phyloP scores from a whole-genome alignment of 1,140 invertebrate genomes.

The Meloidogyne exigua region DNA sequence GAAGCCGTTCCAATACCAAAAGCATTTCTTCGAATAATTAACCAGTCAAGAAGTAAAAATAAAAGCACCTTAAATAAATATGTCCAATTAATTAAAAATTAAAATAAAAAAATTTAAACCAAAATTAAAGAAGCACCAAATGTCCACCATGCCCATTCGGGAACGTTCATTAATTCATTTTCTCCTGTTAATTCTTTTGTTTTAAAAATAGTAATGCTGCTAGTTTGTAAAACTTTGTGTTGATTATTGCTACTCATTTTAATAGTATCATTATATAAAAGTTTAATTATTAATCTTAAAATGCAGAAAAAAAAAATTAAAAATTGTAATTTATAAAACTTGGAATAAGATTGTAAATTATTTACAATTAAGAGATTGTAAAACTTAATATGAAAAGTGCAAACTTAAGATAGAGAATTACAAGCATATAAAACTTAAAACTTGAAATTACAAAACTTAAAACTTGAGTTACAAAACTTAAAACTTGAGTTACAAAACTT shows the following conservation, averaged over 20 bases:
- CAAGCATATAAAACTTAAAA: no score
- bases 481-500: no score
- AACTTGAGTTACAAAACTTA: no score
- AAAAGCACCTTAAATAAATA: conserved; percentile 34
- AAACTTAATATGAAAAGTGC: no score
- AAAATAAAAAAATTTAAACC: conserved; percentile 24
- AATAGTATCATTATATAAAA: neutral
- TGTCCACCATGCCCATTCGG: conserved; percentile 53
- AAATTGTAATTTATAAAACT: no score
- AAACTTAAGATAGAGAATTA: no score
- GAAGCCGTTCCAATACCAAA: conserved; percentile 24
- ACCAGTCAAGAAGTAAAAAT: conserved; percentile 57
- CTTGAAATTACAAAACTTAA: no score
- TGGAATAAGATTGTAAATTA: no score
- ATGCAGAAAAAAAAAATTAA: no score
- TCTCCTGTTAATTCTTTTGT: neutral
- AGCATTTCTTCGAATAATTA: conserved; percentile 57
- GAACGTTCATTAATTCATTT: conserved; percentile 15
- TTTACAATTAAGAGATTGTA: no score
- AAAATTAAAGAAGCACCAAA: conserved; percentile 50
- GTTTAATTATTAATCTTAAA: no score
- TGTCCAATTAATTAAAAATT: neutral
- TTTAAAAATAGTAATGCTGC: conserved; percentile 1
- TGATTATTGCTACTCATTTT: neutral
- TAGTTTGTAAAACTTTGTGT: neutral